Percentiles rank a stretch among this genome's conserved stretches.
phyloP scores from a whole-genome alignment of 2,888 invertebrate species.

The Thymelicus sylvestris region DNA sequence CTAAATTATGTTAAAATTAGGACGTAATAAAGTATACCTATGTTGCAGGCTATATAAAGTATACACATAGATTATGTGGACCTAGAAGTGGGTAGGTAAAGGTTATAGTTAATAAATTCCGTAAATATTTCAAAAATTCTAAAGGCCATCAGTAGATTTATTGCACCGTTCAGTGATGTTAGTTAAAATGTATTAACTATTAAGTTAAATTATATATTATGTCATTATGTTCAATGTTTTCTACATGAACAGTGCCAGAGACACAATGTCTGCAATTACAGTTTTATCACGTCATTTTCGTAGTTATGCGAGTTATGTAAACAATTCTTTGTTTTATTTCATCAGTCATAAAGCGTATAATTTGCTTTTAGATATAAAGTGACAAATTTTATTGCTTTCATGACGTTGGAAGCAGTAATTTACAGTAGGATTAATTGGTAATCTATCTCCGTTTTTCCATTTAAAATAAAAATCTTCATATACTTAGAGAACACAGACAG shows the following conservation, averaged over 20 bases:
- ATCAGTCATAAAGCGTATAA: conserved; percentile 38
- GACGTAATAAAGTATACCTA: neutral
- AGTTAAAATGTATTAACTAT: too few species aligned
- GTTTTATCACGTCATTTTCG: conserved; percentile 32
- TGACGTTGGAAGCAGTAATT: neutral
- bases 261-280: conserved; percentile 43
- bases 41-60: too few species aligned
- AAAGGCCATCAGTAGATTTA: too few species aligned
- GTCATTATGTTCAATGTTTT: neutral
- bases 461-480: too few species aligned
- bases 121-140: too few species aligned
- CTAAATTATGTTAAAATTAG: conserved; percentile 10
- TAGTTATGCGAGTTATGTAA: conserved; percentile 35
- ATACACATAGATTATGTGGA: too few species aligned
- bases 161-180: too few species aligned
- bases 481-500: too few species aligned
- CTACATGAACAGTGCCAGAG: conserved; percentile 17
- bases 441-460: neutral
- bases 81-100: too few species aligned
- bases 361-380: conserved; percentile 28
- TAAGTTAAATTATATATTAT: too few species aligned
- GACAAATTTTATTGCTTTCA: conserved; percentile 9
- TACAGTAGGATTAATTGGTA: neutral
- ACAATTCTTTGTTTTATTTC: conserved; percentile 38
- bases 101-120: too few species aligned